phyloP scores from a whole-genome alignment of 2,797 vertebrate genomes.

The Peromyscus aztecus region DNA sequence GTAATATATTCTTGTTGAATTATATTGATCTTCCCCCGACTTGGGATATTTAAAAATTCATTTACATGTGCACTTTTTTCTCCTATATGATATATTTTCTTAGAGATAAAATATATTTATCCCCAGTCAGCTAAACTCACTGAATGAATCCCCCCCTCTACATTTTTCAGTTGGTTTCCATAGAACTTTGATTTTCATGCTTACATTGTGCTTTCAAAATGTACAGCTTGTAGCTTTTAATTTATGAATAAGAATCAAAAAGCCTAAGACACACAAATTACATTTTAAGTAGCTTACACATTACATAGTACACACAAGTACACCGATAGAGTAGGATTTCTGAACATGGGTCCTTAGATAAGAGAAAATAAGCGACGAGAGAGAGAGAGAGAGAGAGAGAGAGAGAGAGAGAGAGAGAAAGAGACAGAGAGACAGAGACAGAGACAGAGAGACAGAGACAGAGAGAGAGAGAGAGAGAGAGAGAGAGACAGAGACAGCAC shows the following conservation, averaged over 20 bases:
- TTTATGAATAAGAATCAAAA: constrained; percentile 58
- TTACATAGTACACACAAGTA: not conserved
- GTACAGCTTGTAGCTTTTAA: constrained; percentile 58
- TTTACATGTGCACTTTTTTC: not conserved
- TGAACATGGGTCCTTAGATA: not conserved
- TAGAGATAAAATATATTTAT: constrained; percentile 61
- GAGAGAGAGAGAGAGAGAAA: not conserved
- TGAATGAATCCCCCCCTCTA: not conserved
- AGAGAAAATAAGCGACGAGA: not conserved
- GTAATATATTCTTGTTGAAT: constrained; percentile 27
- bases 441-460: not conserved
- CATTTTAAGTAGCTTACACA: constrained; percentile 42
- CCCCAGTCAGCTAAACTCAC: not conserved
- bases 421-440: not conserved
- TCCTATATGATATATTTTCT: constrained; percentile 40
- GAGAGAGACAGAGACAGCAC: not conserved
- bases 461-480: not conserved
- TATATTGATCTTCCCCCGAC: constrained; percentile 22
- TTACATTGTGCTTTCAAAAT: constrained; percentile 44
- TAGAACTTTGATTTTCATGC: constrained; percentile 44
- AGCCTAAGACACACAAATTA: not conserved
- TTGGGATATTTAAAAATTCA: constrained; percentile 46
- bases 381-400: not conserved
- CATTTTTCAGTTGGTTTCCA: constrained; percentile 34
- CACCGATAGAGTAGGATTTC: not conserved